Evolutionary conservation across 2,797 vertebrate genomes (phyloP).

Genomic region (Molossus alvarezi): DNA sequence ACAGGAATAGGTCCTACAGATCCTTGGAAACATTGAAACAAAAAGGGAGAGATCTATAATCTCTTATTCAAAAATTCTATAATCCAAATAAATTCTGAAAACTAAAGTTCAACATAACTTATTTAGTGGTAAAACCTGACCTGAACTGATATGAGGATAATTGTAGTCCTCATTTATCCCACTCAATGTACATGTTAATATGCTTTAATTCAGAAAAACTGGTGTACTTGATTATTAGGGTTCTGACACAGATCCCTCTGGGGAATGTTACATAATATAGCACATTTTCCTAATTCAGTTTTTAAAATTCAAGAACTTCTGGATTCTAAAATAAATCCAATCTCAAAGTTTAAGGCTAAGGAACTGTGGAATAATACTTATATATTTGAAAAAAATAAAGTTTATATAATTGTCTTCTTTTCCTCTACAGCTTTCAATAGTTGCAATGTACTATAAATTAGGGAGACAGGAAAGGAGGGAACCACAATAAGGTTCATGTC

Average conservation of each 20-base stretch:
- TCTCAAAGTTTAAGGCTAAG: background rate
- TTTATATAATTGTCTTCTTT: conserved; percentile 1
- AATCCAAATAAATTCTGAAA: conserved; percentile 30
- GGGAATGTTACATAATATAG: conserved; percentile 17
- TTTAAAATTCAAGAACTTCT: conserved; percentile 52
- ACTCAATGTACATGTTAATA: background rate
- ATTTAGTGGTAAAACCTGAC: conserved; percentile 30
- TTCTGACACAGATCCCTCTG: background rate
- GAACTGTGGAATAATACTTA: background rate
- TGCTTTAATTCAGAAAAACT: conserved; percentile 37
- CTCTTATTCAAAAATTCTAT: background rate
- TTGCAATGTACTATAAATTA: conserved; percentile 1
- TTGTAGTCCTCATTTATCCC: conserved; percentile 23
- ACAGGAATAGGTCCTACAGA: background rate
- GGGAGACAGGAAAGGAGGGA: background rate
- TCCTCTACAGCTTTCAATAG: background rate
- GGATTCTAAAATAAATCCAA: conserved; percentile 59
- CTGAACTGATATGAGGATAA: conserved; percentile 50
- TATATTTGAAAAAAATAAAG: background rate
- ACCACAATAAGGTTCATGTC: background rate
- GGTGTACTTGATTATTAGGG: background rate
- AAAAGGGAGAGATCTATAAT: background rate
- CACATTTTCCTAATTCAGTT: background rate
- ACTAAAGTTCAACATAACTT: background rate
- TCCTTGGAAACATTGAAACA: conserved; percentile 42